These are phyloP conservation scores for Calephelis perditalis DNA, from an alignment of 2,888 invertebrate species.

Conservation along the genomic window DNA sequence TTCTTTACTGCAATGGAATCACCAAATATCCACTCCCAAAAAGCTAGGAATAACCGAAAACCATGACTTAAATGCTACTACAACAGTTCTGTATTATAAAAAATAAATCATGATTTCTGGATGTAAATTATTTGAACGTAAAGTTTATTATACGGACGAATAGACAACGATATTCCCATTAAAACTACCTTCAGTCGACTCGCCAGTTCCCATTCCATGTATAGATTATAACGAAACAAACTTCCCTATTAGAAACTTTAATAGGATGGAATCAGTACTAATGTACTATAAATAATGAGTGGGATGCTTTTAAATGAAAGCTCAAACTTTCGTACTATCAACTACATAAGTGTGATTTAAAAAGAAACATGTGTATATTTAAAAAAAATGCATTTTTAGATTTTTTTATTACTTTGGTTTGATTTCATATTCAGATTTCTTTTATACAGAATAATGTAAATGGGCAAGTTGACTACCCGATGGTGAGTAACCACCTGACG, in stretches of 20 bases:
- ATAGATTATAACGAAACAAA: constrained; percentile 3
- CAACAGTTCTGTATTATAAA: too few species aligned
- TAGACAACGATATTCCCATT: background rate
- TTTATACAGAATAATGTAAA: too few species aligned
- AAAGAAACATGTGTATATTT: background rate
- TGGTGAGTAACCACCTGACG: too few species aligned
- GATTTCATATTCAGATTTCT: too few species aligned
- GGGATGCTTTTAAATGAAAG: background rate
- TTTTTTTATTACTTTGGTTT: too few species aligned
- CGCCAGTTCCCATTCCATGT: background rate
- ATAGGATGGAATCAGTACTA: constrained; percentile 5
- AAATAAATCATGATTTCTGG: too few species aligned
- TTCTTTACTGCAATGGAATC: too few species aligned
- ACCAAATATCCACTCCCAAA: too few species aligned
- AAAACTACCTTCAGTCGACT: background rate
- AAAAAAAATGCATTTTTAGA: too few species aligned
- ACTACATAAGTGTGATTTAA: background rate
- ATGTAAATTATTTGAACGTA: background rate
- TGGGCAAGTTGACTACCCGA: too few species aligned
- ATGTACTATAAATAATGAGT: background rate
- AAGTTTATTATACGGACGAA: background rate
- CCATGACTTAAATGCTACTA: too few species aligned
- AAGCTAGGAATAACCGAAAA: too few species aligned
- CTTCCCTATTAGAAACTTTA: constrained; percentile 4
- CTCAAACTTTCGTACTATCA: background rate